Evolutionary conservation across 2,797 vertebrate genomes (phyloP).

Genomic region (Champsocephalus gunnari): DNA sequence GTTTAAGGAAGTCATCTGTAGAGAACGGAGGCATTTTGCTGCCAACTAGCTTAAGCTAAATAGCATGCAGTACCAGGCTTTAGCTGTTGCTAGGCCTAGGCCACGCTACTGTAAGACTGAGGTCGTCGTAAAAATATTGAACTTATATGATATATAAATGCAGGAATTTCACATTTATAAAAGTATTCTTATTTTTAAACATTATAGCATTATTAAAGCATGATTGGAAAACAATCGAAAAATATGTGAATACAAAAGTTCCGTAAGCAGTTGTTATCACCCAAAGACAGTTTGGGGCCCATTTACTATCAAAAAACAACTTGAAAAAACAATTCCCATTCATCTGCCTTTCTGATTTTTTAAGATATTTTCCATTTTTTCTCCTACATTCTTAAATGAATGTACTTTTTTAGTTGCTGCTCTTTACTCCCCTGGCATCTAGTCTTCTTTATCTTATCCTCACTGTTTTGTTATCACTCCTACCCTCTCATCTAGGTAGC

Average conservation of each 20-base stretch:
- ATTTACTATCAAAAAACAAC: not conserved
- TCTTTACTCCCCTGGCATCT: not conserved
- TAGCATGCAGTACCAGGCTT: too few relatives aligned
- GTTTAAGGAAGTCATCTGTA: too few relatives aligned
- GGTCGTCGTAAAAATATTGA: too few relatives aligned
- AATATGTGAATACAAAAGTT: not conserved
- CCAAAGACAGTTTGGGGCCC: not conserved
- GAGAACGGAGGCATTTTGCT: too few relatives aligned
- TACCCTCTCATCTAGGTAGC: not conserved
- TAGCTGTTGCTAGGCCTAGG: too few relatives aligned
- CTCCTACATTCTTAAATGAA: constrained; percentile 1
- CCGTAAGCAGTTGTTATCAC: not conserved
- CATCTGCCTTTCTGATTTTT: not conserved
- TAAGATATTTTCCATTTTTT: constrained; percentile 6
- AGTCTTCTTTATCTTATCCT: constrained; percentile 6
- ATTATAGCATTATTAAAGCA: not conserved
- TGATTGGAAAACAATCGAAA: not conserved
- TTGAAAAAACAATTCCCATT: not conserved
- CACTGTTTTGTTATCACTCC: not conserved
- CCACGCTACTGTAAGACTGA: too few relatives aligned
- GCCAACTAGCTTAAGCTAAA: too few relatives aligned
- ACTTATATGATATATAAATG: too few relatives aligned
- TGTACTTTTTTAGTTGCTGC: not conserved
- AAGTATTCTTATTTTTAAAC: too few relatives aligned
- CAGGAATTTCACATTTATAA: too few relatives aligned